Evolutionary conservation across 2,113 vertebrate genomes (phyloP).

Genomic region (Plecturocebus donacophilus): DNA sequence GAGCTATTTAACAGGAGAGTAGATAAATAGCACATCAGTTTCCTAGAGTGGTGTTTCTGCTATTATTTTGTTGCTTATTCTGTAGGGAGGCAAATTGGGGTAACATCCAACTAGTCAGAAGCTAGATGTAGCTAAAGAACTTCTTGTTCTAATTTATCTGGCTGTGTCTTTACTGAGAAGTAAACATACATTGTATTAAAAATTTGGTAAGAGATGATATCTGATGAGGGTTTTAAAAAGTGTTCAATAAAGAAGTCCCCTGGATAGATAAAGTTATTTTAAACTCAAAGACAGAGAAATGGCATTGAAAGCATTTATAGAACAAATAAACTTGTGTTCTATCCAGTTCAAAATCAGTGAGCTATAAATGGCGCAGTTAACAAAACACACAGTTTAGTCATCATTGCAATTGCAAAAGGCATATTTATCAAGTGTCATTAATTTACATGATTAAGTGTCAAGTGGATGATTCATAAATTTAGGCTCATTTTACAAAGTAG

Average conservation of each 20-base stretch:
- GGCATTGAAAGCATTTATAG: conserved; percentile 48
- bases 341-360: conserved; percentile 61
- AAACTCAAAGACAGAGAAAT: conserved; percentile 60
- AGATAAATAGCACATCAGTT: neutral
- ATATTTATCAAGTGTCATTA: conserved; percentile 78
- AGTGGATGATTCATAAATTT: conserved; percentile 76
- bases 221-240: neutral
- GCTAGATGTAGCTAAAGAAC: neutral
- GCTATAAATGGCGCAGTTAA: conserved; percentile 73
- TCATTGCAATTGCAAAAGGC: conserved; percentile 66
- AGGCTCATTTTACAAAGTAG: conserved; percentile 72
- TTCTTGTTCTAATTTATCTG: neutral
- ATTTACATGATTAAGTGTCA: conserved; percentile 78
- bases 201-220: neutral
- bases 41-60: neutral
- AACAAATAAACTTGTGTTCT: conserved; percentile 63
- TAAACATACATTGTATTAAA: neutral
- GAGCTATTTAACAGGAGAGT: neutral
- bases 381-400: conserved; percentile 72
- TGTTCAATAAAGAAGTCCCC: neutral
- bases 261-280: conserved; percentile 14
- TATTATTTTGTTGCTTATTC: neutral
- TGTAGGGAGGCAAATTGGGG: neutral
- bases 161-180: neutral
- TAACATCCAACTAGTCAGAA: neutral